Evolutionary conservation across 2,113 vertebrate genomes (phyloP).

Genomic region (Procavia capensis): DNA sequence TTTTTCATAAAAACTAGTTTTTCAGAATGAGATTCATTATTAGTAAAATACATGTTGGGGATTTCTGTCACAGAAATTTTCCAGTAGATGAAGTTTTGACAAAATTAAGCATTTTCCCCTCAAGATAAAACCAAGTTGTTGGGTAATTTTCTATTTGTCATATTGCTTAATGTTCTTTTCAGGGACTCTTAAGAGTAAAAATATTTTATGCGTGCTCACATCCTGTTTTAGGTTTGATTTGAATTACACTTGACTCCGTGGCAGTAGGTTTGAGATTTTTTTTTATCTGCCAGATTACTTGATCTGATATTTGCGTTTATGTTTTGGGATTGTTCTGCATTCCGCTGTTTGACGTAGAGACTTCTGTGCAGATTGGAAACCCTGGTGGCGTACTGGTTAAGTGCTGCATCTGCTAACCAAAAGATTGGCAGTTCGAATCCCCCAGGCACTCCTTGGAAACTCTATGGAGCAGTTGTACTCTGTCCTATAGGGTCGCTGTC

Average conservation of each 20-base stretch:
- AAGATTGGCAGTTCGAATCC: too few species aligned
- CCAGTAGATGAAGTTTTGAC: background rate
- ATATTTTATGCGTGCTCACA: background rate
- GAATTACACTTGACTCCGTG: background rate
- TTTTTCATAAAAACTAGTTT: slow-evolving; percentile 5
- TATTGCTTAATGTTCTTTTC: slow-evolving; percentile 28
- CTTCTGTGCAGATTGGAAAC: background rate
- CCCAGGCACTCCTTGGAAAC: too few species aligned
- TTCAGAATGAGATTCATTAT: background rate
- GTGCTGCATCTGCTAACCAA: too few species aligned
- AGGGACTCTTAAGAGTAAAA: background rate
- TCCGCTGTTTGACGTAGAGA: background rate
- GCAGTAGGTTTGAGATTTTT: background rate
- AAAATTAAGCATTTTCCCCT: slow-evolving; percentile 46
- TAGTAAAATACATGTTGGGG: slow-evolving; percentile 10
- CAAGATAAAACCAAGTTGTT: slow-evolving; percentile 45
- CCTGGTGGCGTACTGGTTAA: too few species aligned
- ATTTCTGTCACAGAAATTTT: slow-evolving; percentile 41
- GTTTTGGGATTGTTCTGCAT: background rate
- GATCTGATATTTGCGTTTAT: background rate
- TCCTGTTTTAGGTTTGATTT: background rate
- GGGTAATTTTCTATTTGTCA: slow-evolving; percentile 49
- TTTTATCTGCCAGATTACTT: background rate
- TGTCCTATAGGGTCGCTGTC: too few species aligned
- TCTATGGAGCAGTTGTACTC: too few species aligned